Base-by-base conservation (phyloP, 2,888 invertebrate genomes). In the Abrostola tripartita region DNA sequence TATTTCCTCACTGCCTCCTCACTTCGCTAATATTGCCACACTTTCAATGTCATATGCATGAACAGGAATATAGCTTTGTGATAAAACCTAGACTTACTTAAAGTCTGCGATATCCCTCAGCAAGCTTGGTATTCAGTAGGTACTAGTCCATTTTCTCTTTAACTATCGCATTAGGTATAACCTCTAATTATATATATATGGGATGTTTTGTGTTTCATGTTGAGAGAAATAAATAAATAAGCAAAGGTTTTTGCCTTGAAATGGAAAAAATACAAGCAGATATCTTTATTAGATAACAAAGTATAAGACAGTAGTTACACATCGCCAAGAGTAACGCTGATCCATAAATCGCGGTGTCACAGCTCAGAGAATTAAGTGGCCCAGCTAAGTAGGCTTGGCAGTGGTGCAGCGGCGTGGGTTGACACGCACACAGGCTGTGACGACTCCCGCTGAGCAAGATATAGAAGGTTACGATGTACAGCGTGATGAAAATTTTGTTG, bases 301-400 rank as follows among this genome's bases (percentile, higher is more conserved):
- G 36, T 14, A 10, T 59, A 63, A 62, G 42, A 54, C 50, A 51
- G 41, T 51, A 53, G 50, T 71, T 60, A 63, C 51, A 52, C 64
- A 58, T 54, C 40, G 36, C 54, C n/a, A 41, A 24, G 37, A 71
- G 37, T 60, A 47, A 53, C 38, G 41, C 63, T 53, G 11, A 11
- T 55, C 40, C 47, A 65, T 73, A 65, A 42, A 61, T 68, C 14
- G 40, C 8, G 37, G 42, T 36, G 61, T 6, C 69, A 65, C 47
- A 71, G 71, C 4, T 10, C 36, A 61, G 36, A 58, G 51, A 52
- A 55, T 68, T 61, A 68, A 52, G 49, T 68, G 60, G 58, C 61
- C 24, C 61, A 37, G 52, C 44, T 68, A 61, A 65, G 69, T 59
- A 73, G 60, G 65, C 54, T 68, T 73, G 68, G 71, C 60, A 71